Base-by-base conservation (phyloP, 1,140 invertebrate species). In the Patella vulgata region DNA sequence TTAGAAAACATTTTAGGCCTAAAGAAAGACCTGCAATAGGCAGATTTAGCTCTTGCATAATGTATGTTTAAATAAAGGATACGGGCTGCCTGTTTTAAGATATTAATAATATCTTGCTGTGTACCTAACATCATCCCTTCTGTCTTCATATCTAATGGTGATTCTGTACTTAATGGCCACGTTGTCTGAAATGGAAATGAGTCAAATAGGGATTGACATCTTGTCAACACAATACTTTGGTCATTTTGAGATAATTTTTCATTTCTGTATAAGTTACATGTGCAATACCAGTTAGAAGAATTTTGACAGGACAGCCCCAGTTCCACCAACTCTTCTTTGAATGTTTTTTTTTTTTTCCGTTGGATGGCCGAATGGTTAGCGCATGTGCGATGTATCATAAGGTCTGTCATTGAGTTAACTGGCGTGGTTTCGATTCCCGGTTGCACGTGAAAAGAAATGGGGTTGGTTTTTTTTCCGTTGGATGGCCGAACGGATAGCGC, bases 31-130 rank as follows among this genome's bases (percentile, higher is more conserved):
- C n/a, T n/a, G n/a, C n/a, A n/a, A n/a, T n/a, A n/a, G n/a, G n/a
- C n/a, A n/a, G n/a, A n/a, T n/a, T n/a, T n/a, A n/a, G n/a, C n/a
- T n/a, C n/a, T n/a, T n/a, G n/a, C n/a, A n/a, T n/a, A n/a, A n/a
- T n/a, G n/a, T n/a, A n/a, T n/a, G n/a, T n/a, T n/a, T n/a, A n/a
- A n/a, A 33, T 30, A 56, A 70, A 78, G 68, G 75, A 75, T 78
- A 78, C 75, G 73, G n/a, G 75, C 73, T 39, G 71, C 62, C 23
- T 75, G 69, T 27, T 63, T 66, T 11, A 78, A 44, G 11, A 78
- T 51, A 4, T 65, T 59, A 36, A 61, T 54, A 52, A 78, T 74
- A 46, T 78, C 73, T 27, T 74, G 67, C 53, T 74, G 64, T 6
- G 54, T 67, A 40, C 73, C 70, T 1, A 75, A 56, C 6, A 75